Conservation (phyloP, 2,113 vertebrate species). For the Myotis davidii region DNA sequence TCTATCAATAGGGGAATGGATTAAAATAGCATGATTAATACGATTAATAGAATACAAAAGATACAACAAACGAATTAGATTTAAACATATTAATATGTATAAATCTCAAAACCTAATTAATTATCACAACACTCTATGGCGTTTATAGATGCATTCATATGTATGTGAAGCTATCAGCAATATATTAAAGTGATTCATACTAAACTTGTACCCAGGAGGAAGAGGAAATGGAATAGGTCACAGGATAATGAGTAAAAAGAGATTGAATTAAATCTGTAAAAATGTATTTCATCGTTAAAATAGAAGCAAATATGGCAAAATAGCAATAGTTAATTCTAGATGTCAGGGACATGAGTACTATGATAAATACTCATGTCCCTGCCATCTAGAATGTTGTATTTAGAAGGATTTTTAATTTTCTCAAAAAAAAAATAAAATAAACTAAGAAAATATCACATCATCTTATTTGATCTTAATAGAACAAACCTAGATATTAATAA, state of each 20-base stretch:
- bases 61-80: neutral
- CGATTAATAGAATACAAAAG: constrained; percentile 15
- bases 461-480: constrained; percentile 21
- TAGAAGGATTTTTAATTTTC: neutral
- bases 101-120: constrained; percentile 39
- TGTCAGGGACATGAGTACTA: neutral
- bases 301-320: constrained; percentile 11
- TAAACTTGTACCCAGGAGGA: neutral
- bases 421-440: neutral
- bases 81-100: constrained; percentile 24
- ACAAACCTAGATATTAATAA: constrained; percentile 20
- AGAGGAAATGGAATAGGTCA: constrained; percentile 17
- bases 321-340: constrained; percentile 18
- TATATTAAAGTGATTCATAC: constrained; percentile 20
- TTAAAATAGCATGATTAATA: constrained; percentile 14
- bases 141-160: constrained; percentile 8
- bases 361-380: neutral
- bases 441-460: constrained; percentile 1
- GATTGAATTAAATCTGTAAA: constrained; percentile 47
- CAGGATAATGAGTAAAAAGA: constrained; percentile 22
- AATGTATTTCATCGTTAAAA: constrained; percentile 28
- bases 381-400: neutral
- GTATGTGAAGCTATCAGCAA: neutral
- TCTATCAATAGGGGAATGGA: neutral
- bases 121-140: neutral